Base-by-base conservation (phyloP, 2,888 invertebrate species). In the Lepidochrysops patricia region DNA sequence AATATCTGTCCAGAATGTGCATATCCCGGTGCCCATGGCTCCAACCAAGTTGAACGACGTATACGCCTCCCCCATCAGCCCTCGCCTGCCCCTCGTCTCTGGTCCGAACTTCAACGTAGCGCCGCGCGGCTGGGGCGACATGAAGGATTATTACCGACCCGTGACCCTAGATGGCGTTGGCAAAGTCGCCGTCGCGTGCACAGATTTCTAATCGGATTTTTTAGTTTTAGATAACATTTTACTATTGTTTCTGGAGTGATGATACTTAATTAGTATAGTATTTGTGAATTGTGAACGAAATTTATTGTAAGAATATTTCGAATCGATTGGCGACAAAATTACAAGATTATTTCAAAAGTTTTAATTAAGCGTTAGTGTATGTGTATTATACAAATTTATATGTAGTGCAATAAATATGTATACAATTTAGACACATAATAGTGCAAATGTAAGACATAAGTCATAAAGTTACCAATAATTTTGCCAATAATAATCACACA, bases 71-170 rank as follows among this genome's bases (percentile, higher is more conserved):
- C 87, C 89, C 1, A 82, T 83, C 64, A 84, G 86, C 63, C 84
- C 85, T 2, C 73, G 84, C 9, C 60, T 84, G 57, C 82, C 86
- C 1, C 68, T 89, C 34, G 84, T 86, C 59, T 80, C 74, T 66
- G 86, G 90, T 37, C 91, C 91, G 25, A 95, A 95, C 72, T 96
- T 95, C 80, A 96, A 96, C 70, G 95, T 94, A 0, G 95, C 95
- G 32, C 94, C 96, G 3, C 91, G 96, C 32, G 96, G 96, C 0
- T 96, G 96, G 95, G 92, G 93, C 12, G 91, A 93, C 68, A 90
- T 91, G 69, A 90, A 91, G 67, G 91, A 92, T 56, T 92, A 92
- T 66, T 95, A 95, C 82, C 90, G 93, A 62, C 95, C 95, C 0
- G 91, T 95, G 48, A 92, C 93, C 64, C 94, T 95, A 82, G 92